Evolutionary conservation across 2,797 vertebrate species (phyloP).

Genomic region (Peromyscus nudipes): DNA sequence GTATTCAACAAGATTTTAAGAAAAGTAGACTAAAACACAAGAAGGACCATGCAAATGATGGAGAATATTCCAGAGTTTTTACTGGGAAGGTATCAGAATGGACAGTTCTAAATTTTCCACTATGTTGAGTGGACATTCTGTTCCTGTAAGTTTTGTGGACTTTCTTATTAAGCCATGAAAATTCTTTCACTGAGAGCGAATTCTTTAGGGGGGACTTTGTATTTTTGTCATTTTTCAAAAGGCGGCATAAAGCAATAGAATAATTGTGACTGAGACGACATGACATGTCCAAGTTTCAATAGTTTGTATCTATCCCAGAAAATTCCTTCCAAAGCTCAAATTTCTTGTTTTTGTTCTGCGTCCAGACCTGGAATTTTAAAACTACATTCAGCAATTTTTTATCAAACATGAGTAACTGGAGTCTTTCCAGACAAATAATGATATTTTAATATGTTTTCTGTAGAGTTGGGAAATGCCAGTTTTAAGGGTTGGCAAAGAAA

Average conservation of each 20-base stretch:
- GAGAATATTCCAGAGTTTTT: neutral
- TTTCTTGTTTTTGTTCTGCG: constrained; percentile 74
- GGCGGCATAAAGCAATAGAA: constrained; percentile 58
- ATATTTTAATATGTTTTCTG: constrained; percentile 62
- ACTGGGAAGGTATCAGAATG: constrained; percentile 1
- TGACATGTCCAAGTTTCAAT: constrained; percentile 64
- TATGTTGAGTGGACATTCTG: constrained; percentile 39
- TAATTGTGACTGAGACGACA: constrained; percentile 61
- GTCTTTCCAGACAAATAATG: constrained; percentile 71
- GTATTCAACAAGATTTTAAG: neutral
- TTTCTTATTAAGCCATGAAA: constrained; percentile 74
- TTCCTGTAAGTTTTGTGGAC: constrained; percentile 62
- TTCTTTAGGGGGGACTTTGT: constrained; percentile 40
- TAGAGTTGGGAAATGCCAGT: neutral
- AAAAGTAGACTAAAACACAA: neutral
- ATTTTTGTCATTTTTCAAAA: constrained; percentile 27
- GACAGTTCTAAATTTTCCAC: neutral
- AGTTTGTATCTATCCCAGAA: constrained; percentile 56
- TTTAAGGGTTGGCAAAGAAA: constrained; percentile 40
- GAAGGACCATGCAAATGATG: neutral
- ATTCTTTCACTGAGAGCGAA: constrained; percentile 74
- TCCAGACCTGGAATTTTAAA: constrained; percentile 68
- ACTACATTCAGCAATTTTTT: constrained; percentile 78
- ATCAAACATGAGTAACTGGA: constrained; percentile 73
- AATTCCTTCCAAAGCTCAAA: constrained; percentile 75